These are phyloP conservation scores for Crocuta crocuta DNA, from an alignment of 2,113 vertebrate genomes.

Conservation along the genomic window DNA sequence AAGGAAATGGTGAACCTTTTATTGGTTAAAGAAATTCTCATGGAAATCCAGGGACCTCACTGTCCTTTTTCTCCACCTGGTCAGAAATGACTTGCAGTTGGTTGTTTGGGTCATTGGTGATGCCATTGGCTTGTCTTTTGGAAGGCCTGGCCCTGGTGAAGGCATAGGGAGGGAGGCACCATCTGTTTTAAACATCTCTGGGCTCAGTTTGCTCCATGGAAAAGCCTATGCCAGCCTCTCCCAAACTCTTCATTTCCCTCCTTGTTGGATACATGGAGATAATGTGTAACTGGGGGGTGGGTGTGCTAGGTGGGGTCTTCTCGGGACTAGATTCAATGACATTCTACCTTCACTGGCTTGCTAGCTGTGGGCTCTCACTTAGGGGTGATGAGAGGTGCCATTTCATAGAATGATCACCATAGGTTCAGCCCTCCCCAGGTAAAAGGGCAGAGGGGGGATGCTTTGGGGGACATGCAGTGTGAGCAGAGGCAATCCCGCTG, in stretches of 20 bases:
- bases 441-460: neutral
- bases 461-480: too few species aligned
- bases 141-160: neutral
- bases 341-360: neutral
- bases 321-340: neutral
- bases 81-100: neutral
- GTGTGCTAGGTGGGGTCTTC: neutral
- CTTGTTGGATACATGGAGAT: neutral
- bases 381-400: neutral
- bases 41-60: neutral
- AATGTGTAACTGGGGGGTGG: neutral
- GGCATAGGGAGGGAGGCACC: too few species aligned
- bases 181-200: neutral
- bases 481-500: neutral
- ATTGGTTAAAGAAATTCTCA: neutral
- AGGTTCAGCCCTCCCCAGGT: neutral
- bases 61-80: neutral
- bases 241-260: too few species aligned
- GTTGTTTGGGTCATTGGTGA: neutral
- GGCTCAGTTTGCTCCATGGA: neutral
- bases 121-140: neutral
- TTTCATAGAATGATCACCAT: accelerated
- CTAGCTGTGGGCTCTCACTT: neutral
- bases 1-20: neutral
- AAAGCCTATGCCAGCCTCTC: neutral